Percentiles rank a stretch among this genome's conserved stretches.
These are phyloP conservation scores for Martes martes DNA, from an alignment of 2,113 vertebrate species.

Conservation along the genomic window DNA sequence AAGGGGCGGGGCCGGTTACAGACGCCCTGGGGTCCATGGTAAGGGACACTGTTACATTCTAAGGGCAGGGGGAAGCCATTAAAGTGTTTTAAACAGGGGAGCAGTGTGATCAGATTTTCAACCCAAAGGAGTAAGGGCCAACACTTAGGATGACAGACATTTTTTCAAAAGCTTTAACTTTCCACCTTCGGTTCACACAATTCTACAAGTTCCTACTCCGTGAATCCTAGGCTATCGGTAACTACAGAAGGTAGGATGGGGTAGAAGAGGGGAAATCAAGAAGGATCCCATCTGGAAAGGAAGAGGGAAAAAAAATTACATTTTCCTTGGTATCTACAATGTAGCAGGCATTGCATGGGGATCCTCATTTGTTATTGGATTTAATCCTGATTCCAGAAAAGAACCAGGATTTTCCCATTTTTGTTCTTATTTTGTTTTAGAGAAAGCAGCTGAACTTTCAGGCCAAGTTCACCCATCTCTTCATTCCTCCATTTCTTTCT, in stretches of 20 bases:
- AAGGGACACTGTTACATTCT: not conserved
- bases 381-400: not conserved
- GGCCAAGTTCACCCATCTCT: not conserved
- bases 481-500: not conserved
- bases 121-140: not conserved
- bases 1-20: not conserved
- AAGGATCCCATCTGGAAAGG: not conserved
- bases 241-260: not conserved
- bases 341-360: not conserved
- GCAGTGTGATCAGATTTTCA: not conserved
- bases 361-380: not conserved
- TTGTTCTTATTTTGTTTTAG: not conserved
- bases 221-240: not conserved
- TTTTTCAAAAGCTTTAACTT: not conserved
- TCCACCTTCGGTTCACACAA: not conserved
- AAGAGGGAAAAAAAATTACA: not conserved
- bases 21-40: accelerated
- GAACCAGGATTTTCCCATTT: not conserved
- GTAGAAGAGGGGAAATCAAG: not conserved
- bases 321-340: not conserved
- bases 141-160: not conserved
- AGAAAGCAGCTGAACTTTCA: not conserved
- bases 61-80: not conserved
- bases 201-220: not conserved
- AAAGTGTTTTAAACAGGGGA: not conserved